Evolutionary conservation across 2,113 vertebrate genomes (phyloP), one percentile per base, ranked within the genome.

Genomic region (Rhinogobius similis): DNA sequence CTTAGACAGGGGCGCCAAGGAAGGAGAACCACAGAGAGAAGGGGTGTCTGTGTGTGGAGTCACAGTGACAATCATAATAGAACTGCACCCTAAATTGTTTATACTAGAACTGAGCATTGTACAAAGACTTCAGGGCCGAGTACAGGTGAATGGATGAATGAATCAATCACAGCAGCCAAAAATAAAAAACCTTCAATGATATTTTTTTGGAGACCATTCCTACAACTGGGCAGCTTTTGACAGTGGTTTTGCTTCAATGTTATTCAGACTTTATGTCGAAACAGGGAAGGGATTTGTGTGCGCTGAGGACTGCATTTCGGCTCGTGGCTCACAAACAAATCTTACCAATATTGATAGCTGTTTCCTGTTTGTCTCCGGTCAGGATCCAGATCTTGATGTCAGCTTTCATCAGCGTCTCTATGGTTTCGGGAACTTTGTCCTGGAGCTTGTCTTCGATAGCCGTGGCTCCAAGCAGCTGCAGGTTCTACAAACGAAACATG

Each of bases 331-430:
- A 23, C 12, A 13, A 38, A 63, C 23, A 24, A 21, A 43, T 56
- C 84, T 88, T 92, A 99, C 98, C 98, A 0, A 99, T 98, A 81
- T 99, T 99, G 82, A 99, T 97, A 78, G 98, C 98, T 0, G 97
- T 99, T 89, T 99, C 98, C 84, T 99, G 98, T 86, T 99, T 99
- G 93, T 99, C 98, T 4, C 98, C 98, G 0, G 98, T 99, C 79
- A 99, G 94, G 86, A 98, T 98, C 98, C 96, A 99, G 90, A 99
- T 97, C 91, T 96, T 98, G 83, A 98, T 98, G 86, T 98, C 97
- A 4, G 97, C 98, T 90, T 99, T 99, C 94, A 98, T 95, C 21
- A 99, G 93, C 0, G 95, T 98, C 90, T 98, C 98, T 64, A 99
- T 98, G 63, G 98, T 99, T 91, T 99, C 97, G 32, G 98, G 96